A percentile compares a stretch with the other conserved stretches of the same genome.
Evolutionary conservation across 2,888 invertebrate genomes (phyloP).

Genomic region (Cistogaster globosa): DNA sequence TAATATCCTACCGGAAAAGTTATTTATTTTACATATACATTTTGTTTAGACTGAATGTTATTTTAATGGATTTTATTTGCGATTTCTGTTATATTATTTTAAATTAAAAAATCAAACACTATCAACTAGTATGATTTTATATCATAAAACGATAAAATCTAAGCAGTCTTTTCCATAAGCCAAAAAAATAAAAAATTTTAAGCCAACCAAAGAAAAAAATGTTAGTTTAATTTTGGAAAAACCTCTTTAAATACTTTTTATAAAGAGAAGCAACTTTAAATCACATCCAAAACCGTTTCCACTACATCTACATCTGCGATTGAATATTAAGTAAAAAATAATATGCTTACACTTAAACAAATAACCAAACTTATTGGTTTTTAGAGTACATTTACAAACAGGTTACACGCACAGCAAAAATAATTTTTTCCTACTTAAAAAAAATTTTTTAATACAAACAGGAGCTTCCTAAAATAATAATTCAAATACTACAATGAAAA

Average conservation of each 20-base stretch:
- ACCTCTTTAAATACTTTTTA: slow-evolving; percentile 31
- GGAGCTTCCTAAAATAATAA: slow-evolving; percentile 82
- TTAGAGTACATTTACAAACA: slow-evolving; percentile 22
- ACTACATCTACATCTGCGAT: slow-evolving; percentile 25
- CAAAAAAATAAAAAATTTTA: no score
- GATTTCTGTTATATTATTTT: not conserved
- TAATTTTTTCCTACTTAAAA: slow-evolving; percentile 71
- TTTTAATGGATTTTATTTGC: slow-evolving; percentile 32
- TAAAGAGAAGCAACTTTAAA: not conserved
- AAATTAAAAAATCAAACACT: not conserved
- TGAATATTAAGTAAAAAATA: slow-evolving; percentile 33
- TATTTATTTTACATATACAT: not conserved
- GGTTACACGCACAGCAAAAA: slow-evolving; percentile 39
- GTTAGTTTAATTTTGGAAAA: slow-evolving; percentile 33
- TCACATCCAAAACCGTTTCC: not conserved
- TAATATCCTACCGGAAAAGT: not conserved
- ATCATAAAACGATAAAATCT: slow-evolving; percentile 59
- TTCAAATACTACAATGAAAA: slow-evolving; percentile 81
- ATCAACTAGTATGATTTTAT: slow-evolving; percentile 44
- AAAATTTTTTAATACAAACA: slow-evolving; percentile 79
- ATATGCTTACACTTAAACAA: not conserved
- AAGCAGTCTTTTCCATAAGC: no score
- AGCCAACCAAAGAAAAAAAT: not conserved
- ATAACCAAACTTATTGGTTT: not conserved
- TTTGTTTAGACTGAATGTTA: slow-evolving; percentile 9